Evolutionary conservation across 1,140 invertebrate genomes (phyloP).

Genomic region (Orussus abietinus): DNA sequence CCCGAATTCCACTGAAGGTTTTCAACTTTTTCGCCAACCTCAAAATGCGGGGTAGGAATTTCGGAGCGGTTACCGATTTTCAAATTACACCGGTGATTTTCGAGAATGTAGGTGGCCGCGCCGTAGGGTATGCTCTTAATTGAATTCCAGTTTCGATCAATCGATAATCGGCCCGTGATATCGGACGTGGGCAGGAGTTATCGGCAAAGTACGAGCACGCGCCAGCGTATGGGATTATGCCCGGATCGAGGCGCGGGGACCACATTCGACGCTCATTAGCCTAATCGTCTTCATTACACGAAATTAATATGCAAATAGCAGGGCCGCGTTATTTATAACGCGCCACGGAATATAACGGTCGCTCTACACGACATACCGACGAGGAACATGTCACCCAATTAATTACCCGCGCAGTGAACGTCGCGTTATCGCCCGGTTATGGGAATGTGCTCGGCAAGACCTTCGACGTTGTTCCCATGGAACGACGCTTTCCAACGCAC

Average conservation of each 20-base stretch:
- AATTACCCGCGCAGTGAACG: slow-evolving; percentile 34
- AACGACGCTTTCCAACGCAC: no score
- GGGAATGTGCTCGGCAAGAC: background rate
- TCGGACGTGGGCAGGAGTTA: background rate
- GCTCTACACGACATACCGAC: slow-evolving; percentile 20
- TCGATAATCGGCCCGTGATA: background rate
- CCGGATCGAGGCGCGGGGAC: slow-evolving; percentile 6
- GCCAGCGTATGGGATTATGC: slow-evolving; percentile 1
- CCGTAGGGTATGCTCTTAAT: no score
- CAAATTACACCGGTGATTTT: no score
- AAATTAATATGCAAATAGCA: slow-evolving; percentile 48
- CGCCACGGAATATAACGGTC: slow-evolving; percentile 26
- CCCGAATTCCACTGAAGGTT: no score
- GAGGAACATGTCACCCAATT: slow-evolving; percentile 37
- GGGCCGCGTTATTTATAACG: slow-evolving; percentile 37
- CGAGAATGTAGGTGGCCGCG: no score
- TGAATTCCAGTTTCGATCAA: background rate
- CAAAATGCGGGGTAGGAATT: no score
- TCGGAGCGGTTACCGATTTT: no score
- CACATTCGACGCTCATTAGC: slow-evolving; percentile 30
- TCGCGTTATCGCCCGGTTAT: background rate
- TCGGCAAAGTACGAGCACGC: background rate
- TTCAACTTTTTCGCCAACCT: no score
- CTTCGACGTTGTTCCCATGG: no score
- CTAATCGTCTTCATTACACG: slow-evolving; percentile 42